Conservation (phyloP, 1,140 invertebrate genomes). For the Lerema accius region DNA sequence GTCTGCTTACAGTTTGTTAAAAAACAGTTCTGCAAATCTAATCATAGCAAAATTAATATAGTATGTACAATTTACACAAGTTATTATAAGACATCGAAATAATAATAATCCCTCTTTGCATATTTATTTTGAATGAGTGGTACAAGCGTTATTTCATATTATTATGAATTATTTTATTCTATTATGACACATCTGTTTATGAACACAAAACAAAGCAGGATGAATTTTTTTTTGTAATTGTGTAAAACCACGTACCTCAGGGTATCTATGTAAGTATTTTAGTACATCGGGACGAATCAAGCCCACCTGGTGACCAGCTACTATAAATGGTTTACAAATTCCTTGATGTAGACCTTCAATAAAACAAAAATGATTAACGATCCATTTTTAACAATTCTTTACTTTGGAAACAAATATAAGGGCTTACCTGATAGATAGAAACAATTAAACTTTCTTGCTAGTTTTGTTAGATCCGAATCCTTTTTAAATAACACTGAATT, state of each 20-base stretch:
- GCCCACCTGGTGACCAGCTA: slow-evolving; percentile 94
- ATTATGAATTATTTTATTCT: background rate
- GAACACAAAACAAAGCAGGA: no score
- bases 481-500: slow-evolving; percentile 66
- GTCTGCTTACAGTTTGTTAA: no score
- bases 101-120: no score
- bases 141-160: no score
- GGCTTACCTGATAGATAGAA: slow-evolving; percentile 91
- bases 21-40: no score
- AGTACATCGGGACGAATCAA: slow-evolving; percentile 92
- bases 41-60: no score
- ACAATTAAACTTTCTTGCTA: slow-evolving; percentile 93
- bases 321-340: slow-evolving; percentile 92
- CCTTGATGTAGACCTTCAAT: slow-evolving; percentile 87
- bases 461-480: slow-evolving; percentile 85
- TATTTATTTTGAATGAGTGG: no score
- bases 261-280: slow-evolving; percentile 90
- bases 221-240: no score
- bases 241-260: slow-evolving; percentile 87
- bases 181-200: background rate
- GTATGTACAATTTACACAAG: no score
- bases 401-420: slow-evolving; percentile 58
- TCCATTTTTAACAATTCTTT: slow-evolving; percentile 35
- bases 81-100: no score
- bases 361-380: slow-evolving; percentile 42